phyloP scores from a whole-genome alignment of 2,888 invertebrate species.

The Eupithecia subumbrata region DNA sequence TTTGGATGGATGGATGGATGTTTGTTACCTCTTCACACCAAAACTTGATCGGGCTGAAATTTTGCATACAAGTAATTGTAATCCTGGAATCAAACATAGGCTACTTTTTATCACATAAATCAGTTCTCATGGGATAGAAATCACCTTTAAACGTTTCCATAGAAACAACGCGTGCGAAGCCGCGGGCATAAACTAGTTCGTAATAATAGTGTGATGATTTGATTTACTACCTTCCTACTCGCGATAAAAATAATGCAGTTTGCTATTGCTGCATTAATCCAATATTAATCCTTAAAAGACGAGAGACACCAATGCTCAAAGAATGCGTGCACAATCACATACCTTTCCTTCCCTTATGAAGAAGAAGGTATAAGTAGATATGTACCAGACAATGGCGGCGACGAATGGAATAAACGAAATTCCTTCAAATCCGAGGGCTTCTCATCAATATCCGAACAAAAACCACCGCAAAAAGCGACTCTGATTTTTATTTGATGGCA shows the following conservation, averaged over 20 bases:
- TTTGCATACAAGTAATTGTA: no score
- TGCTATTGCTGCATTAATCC: background rate
- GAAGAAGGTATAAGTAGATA: constrained; percentile 33
- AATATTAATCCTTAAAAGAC: background rate
- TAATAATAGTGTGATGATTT: no score
- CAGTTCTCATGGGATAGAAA: no score
- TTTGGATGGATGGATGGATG: no score
- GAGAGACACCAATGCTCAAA: constrained; percentile 9
- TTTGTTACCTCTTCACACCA: no score
- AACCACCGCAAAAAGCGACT: constrained; percentile 72
- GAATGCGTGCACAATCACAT: constrained; percentile 39
- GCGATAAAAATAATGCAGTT: background rate
- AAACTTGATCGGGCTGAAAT: no score
- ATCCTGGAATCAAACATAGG: no score
- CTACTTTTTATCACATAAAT: no score
- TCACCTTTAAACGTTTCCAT: no score
- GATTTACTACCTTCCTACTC: background rate
- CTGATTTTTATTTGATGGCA: constrained; percentile 82
- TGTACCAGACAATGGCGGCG: constrained; percentile 59
- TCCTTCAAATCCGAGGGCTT: constrained; percentile 68
- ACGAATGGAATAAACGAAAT: constrained; percentile 62
- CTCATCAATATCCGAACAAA: constrained; percentile 80
- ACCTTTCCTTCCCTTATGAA: constrained; percentile 37
- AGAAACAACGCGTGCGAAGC: no score
- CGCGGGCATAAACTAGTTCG: no score